A percentile compares a stretch with the other conserved stretches of the same genome.
These are phyloP conservation scores for Percina caprodes DNA, from an alignment of 2,113 vertebrate genomes.

Conservation along the genomic window DNA sequence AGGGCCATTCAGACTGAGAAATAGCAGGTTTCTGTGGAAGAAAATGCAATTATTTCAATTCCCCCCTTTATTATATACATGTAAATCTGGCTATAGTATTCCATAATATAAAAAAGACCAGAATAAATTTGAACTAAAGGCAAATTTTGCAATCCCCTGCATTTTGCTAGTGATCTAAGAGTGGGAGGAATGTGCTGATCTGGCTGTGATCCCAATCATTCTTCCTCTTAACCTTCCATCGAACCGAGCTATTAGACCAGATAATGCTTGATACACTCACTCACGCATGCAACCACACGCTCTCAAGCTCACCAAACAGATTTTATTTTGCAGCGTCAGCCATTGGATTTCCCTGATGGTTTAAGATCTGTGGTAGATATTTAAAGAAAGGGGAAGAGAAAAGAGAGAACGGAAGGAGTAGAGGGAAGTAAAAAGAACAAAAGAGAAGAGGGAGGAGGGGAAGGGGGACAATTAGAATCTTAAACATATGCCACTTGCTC, in stretches of 20 bases:
- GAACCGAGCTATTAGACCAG: conserved; percentile 28
- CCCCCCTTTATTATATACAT: not conserved
- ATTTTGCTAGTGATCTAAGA: conserved; percentile 1
- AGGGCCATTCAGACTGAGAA: not conserved
- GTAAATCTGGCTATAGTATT: not conserved
- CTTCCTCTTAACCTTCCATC: conserved; percentile 40
- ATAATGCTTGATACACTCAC: conserved; percentile 15
- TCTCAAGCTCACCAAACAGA: not conserved
- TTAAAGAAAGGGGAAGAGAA: not conserved
- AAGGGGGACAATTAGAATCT: not conserved
- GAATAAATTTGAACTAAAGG: not conserved
- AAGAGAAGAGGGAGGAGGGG: not conserved
- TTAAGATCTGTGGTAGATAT: not conserved
- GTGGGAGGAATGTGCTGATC: conserved; percentile 33
- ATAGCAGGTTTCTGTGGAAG: too few species aligned
- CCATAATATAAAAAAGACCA: too few species aligned
- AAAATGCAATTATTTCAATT: too few species aligned
- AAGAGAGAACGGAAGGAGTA: not conserved
- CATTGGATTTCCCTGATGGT: not conserved
- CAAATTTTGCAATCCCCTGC: conserved; percentile 6
- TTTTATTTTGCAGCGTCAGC: conserved; percentile 42
- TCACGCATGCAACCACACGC: not conserved
- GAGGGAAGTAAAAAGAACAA: not conserved
- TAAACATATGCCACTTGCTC: not conserved
- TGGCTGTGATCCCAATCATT: conserved; percentile 34